Base-by-base conservation (phyloP, 1,140 invertebrate species). In the Metopolophium dirhodum region DNA sequence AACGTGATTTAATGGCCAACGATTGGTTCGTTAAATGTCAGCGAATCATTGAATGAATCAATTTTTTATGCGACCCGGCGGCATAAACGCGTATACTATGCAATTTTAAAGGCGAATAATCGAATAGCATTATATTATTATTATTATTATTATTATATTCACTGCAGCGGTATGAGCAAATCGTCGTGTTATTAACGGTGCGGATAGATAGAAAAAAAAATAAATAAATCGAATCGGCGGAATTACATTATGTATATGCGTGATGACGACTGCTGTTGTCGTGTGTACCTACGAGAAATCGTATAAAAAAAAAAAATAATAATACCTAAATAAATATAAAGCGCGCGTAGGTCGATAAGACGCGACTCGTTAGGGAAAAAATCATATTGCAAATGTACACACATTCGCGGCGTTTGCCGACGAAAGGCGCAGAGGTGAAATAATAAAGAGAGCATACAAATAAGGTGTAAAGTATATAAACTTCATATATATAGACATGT, bases 361-460 rank as follows among this genome's bases (percentile, higher is more conserved):
- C 61, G 30, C 61, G n/a, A 77, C 61, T 77, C 61, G 61, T 77
- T 77, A 77, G 61, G n/a, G n/a, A 77, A 77, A 61, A 77, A 77
- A 77, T 77, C 61, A n/a, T 77, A 77, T n/a, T 77, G 61, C n/a
- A 18, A n/a, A 35, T n/a, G 14, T n/a, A 77, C 30, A 77, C 61
- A n/a, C 61, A n/a, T n/a, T 77, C 30, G n/a, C 20, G 51, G 20
- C n/a, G 61, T 77, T 77, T 77, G 61, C 61, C n/a, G 61, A 77
- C 30, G 61, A 77, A n/a, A n/a, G 11, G 23, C 9, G 41, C 22
- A 11, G 23, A 45, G 45, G 37, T 86, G 85, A 47, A 86, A 86
- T 86, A 86, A 86, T 77, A 77, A 18, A 77, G 4, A 86, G 85
- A 86, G 37, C 26, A 47, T 86, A 86, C 85, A 86, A 86, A 86